Evolutionary conservation across 2,888 invertebrate genomes (phyloP).

Genomic region (Pandemis heparana): DNA sequence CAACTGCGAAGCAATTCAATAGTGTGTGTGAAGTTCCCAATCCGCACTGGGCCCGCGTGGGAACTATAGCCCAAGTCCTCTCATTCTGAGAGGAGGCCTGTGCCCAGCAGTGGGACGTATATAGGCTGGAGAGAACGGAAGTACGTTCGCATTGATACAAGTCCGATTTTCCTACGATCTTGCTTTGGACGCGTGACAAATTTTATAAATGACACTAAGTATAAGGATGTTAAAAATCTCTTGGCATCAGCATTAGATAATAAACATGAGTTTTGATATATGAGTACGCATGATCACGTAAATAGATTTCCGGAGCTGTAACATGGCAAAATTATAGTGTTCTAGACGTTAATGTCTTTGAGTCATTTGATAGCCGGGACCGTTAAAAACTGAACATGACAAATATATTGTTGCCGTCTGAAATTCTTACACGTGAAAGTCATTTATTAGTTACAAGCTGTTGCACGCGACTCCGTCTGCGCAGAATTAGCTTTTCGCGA

Average conservation of each 20-base stretch:
- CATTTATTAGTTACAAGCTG: background rate
- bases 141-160: background rate
- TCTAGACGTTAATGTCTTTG: constrained; percentile 23
- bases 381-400: constrained; percentile 12
- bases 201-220: constrained; percentile 49
- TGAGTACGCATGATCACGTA: constrained; percentile 46
- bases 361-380: constrained; percentile 18
- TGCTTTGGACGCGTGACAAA: constrained; percentile 62
- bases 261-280: constrained; percentile 59
- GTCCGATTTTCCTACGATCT: constrained; percentile 29
- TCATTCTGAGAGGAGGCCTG: too few species aligned
- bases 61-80: too few species aligned
- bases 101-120: too few species aligned
- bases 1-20: too few species aligned
- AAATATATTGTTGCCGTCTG: background rate
- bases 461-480: background rate
- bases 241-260: constrained; percentile 58
- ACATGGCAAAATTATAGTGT: constrained; percentile 38
- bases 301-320: constrained; percentile 43
- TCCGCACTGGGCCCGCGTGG: too few species aligned
- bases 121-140: too few species aligned
- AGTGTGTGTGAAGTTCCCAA: too few species aligned
- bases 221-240: constrained; percentile 54
- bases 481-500: too few species aligned
- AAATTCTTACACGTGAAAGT: background rate